Base-by-base conservation (phyloP, 2,888 invertebrate species). In the Sialis fuliginosa region DNA sequence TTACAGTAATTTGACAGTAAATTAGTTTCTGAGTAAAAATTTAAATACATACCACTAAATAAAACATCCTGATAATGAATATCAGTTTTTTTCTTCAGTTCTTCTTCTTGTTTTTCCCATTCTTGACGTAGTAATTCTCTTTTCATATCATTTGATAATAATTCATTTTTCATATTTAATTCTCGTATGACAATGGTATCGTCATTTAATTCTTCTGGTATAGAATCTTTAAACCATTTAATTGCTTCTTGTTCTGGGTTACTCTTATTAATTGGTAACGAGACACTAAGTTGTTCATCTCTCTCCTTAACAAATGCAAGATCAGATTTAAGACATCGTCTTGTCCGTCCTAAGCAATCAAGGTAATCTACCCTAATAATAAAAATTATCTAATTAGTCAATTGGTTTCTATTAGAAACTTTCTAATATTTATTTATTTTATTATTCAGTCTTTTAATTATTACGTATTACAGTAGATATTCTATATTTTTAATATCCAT, bases 41-140 rank as follows among this genome's bases (percentile, higher is more conserved):
- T 10, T 34, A 22, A 42, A 47, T 44, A 62, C 64, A 62, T 62
- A 84, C 85, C 86, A 64, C 90, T 85, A 64, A 84, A 91, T 48
- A 88, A 72, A 45, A 96, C 72, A 68, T 95, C 91, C 64, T 92
- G 87, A 60, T 96, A 96, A 66, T 95, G 93, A 45, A 90, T 74
- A 64, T 84, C 73, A 49, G 76, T 68, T 63, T 89, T 83, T 4
- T 79, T 71, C 0, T 76, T 61, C 45, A 88, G 66, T 57, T 81
- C 79, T 43, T 70, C 73, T 58, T 86, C 88, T 57, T 91, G 86
- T 52, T 82, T 70, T 57, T 92, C 89, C 93, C 93, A 95, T 60
- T 88, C 83, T 52, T 79, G 70, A 42, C 89, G 74, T 66, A 88
- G 74, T 49, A 82, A 75, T 57, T 84, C 79, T 39, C 75, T 70